Percentiles rank a stretch among this genome's conserved stretches.
These are phyloP conservation scores for Alfaro cultratus DNA, from an alignment of 2,797 vertebrate species.

Conservation along the genomic window DNA sequence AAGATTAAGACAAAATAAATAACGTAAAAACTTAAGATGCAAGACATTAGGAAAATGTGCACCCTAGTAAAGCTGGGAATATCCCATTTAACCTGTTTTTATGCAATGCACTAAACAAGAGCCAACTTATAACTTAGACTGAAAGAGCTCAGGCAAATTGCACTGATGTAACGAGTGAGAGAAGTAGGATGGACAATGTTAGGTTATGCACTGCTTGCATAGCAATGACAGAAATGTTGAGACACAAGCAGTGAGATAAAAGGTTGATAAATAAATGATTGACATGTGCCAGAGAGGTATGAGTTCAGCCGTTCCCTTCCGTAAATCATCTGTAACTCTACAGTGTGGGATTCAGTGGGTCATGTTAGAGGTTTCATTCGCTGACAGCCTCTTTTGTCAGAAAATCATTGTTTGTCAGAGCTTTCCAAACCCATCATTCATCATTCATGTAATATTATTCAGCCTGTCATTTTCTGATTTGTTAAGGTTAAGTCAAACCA, in stretches of 20 bases:
- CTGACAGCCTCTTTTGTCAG: slow-evolving; percentile 4
- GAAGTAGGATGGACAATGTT: background rate
- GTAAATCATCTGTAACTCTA: background rate
- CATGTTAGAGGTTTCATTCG: background rate
- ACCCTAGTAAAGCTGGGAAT: too few relatives aligned
- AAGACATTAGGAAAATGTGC: too few relatives aligned
- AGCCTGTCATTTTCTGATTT: background rate
- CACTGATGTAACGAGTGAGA: background rate
- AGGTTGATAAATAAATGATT: background rate
- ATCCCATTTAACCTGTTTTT: background rate
- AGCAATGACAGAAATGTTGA: background rate
- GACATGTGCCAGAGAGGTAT: background rate
- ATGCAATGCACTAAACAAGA: background rate
- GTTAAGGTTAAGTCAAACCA: background rate
- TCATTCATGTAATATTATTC: background rate
- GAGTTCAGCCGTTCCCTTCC: background rate
- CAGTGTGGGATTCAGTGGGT: background rate
- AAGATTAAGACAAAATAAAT: too few relatives aligned
- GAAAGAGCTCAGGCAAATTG: background rate
- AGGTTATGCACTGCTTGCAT: background rate
- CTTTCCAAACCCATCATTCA: background rate
- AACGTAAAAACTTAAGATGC: too few relatives aligned
- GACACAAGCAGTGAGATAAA: background rate
- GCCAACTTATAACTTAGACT: background rate
- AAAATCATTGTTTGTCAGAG: background rate